Evolutionary conservation across 2,113 vertebrate species (phyloP), one percentile per base, ranked within the genome.

Genomic region (Rhea americana): DNA sequence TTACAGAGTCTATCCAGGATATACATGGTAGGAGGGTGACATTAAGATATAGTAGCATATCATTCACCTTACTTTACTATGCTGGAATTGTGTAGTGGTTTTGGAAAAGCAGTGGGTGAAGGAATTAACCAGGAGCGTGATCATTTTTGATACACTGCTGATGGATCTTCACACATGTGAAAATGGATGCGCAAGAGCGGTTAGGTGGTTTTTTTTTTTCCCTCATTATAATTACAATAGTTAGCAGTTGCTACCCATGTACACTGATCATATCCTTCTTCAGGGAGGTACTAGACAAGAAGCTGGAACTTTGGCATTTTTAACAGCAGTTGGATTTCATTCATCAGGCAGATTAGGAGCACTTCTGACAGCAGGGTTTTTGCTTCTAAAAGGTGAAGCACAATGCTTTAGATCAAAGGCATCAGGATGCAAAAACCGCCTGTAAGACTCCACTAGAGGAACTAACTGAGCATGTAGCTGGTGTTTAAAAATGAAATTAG

Each of bases 111-210:
- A 4, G 1, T 18, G 0, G 21, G 26, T 71, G 30, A 82, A 43
- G 43, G n/a, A 62, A 43, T 48, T 71, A 84, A 66, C 24, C 13
- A 65, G 9, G 2, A 7, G 2, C 71, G 9, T 2, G 0, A 17
- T 35, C 4, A 0, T 47, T 83, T 1, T 0, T 51, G 43, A 30
- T 4, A 22, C 1, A 0, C 3, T 0, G 5, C 7, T n/a, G n/a
- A n/a, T n/a, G n/a, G n/a, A n/a, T n/a, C n/a, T n/a, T n/a, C n/a
- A n/a, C n/a, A n/a, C 12, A 55, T 43, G 3, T 62, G 66, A 82
- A 73, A 62, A 30, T 0, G 1, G 28, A 21, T 62, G 19, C 11
- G 43, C 56, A 58, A 32, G 30, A 13, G 48, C 7, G 22, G 48
- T 48, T 48, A 16, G 28, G 35, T 35, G 35, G 5, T 30, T 28